A percentile compares a stretch with the other conserved stretches of the same genome.
phyloP scores from a whole-genome alignment of 2,113 vertebrate genomes.

The Ictidomys tridecemlineatus region DNA sequence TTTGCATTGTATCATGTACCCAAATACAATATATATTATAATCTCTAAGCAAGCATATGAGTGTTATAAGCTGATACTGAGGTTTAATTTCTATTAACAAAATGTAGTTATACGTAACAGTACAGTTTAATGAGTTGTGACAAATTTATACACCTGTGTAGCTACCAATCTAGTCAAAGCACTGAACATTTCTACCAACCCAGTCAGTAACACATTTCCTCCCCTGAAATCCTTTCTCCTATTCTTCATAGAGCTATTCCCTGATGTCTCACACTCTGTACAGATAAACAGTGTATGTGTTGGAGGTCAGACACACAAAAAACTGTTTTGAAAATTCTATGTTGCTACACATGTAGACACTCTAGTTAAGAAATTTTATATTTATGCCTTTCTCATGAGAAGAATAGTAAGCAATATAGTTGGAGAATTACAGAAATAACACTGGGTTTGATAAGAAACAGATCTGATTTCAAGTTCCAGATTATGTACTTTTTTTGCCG shows the following conservation, averaged over 20 bases:
- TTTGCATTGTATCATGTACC: background rate
- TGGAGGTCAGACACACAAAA: background rate
- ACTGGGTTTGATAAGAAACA: background rate
- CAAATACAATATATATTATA: background rate
- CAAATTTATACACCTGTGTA: background rate
- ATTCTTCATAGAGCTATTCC: background rate
- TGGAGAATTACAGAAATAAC: background rate
- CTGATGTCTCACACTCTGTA: background rate
- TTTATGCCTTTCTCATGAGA: constrained; percentile 12
- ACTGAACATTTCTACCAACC: background rate
- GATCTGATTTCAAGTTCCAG: background rate
- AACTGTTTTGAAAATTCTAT: background rate
- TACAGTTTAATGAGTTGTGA: background rate
- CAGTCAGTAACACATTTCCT: background rate
- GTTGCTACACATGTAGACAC: background rate
- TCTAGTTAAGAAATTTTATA: background rate
- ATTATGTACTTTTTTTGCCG: background rate
- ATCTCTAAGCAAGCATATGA: background rate
- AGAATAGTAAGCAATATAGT: background rate
- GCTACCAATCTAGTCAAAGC: background rate
- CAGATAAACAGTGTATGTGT: background rate
- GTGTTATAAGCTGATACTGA: background rate
- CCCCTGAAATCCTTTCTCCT: background rate
- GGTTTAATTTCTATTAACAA: constrained; percentile 13
- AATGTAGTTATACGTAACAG: background rate